Conservation (phyloP, 2,797 vertebrate species). For the Myotis pilosus region DNA sequence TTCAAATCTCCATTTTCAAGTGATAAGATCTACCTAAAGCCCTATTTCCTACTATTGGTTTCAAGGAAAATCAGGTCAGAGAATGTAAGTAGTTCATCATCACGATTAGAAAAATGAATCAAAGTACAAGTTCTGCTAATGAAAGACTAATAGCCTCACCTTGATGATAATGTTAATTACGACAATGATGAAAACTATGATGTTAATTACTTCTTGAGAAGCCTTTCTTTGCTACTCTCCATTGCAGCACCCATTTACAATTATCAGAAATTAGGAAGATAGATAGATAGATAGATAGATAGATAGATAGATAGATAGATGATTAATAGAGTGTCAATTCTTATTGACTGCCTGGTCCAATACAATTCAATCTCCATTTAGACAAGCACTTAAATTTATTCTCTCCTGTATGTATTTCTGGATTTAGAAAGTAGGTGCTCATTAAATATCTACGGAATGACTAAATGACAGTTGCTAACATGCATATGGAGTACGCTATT, state of each 20-base stretch:
- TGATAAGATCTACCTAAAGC: background rate
- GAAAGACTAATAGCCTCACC: constrained; percentile 35
- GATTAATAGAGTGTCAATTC: background rate
- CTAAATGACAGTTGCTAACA: background rate
- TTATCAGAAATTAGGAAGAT: background rate
- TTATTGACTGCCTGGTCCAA: background rate
- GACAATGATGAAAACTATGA: constrained; percentile 36
- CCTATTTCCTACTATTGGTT: background rate
- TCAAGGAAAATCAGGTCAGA: constrained; percentile 5
- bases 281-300: background rate
- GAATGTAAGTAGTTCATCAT: background rate
- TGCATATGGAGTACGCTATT: background rate
- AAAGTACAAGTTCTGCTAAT: constrained; percentile 24
- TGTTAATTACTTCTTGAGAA: constrained; percentile 31
- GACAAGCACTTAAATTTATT: background rate
- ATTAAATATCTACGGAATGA: background rate
- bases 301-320: background rate
- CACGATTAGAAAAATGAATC: constrained; percentile 11
- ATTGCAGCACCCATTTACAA: background rate
- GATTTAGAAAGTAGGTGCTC: background rate
- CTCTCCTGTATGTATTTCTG: background rate
- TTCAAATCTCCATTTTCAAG: background rate
- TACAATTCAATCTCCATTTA: background rate
- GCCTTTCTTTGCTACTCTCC: background rate
- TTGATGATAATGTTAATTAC: constrained; percentile 43